These are phyloP conservation scores for Apostichopus japonicus DNA, from an alignment of 35 echinoderm and acorn worm genomes.

Conservation along the genomic window DNA sequence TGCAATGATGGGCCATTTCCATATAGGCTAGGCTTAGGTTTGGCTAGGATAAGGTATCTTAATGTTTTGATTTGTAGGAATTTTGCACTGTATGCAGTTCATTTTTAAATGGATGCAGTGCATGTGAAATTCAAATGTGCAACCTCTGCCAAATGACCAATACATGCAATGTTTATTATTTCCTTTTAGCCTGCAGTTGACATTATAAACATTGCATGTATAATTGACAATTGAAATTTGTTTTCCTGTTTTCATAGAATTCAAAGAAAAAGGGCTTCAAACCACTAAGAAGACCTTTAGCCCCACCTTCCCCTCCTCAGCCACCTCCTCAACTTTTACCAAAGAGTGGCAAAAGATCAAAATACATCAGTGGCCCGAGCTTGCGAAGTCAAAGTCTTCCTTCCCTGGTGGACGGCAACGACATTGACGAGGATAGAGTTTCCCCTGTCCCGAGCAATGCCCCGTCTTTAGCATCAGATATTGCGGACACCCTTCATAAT, in stretches of 20 bases:
- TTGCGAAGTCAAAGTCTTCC: slow-evolving; percentile 70
- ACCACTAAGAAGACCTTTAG: slow-evolving; percentile 62
- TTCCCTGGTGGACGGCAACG: slow-evolving; percentile 58
- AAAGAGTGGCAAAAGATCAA: slow-evolving; percentile 7
- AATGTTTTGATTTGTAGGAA: no score
- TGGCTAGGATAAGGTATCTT: no score
- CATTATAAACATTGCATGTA: no score
- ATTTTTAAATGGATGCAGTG: no score
- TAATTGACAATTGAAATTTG: neutral
- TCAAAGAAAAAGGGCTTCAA: slow-evolving; percentile 51
- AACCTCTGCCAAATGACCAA: no score
- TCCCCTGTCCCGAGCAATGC: slow-evolving; percentile 80
- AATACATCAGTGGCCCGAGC: slow-evolving; percentile 37
- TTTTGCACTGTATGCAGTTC: no score
- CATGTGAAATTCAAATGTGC: no score
- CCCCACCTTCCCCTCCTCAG: slow-evolving; percentile 59
- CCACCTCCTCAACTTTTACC: slow-evolving; percentile 29
- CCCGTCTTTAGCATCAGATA: slow-evolving; percentile 74
- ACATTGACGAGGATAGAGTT: neutral
- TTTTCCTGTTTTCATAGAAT: slow-evolving; percentile 25
- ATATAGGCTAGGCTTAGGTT: no score
- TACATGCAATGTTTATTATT: no score
- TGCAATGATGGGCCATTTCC: no score
- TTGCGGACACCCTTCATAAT: slow-evolving; percentile 53
- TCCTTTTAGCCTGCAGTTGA: no score